These are phyloP conservation scores for Eutrigla gurnardus DNA, from an alignment of 2,797 vertebrate species.

Conservation along the genomic window DNA sequence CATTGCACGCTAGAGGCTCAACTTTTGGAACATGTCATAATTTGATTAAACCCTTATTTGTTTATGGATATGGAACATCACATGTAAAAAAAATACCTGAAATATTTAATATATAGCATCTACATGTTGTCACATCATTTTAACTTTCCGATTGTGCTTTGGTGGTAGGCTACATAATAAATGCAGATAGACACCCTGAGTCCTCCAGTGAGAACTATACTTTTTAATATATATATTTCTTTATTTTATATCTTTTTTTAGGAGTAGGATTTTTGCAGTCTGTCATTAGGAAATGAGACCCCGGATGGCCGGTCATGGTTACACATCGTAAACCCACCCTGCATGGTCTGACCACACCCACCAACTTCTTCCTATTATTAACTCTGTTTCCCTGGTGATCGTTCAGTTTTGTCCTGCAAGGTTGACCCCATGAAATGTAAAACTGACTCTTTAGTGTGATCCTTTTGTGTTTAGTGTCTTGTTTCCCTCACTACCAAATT, in stretches of 20 bases:
- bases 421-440: slow-evolving; percentile 3
- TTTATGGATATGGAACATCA: not conserved
- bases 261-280: not conserved
- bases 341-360: not conserved
- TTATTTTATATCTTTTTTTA: too few species aligned
- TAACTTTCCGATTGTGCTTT: not conserved
- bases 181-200: not conserved
- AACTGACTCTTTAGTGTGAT: not conserved
- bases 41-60: not conserved
- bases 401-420: not conserved
- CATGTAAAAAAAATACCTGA: not conserved
- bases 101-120: too few species aligned
- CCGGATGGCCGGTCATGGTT: not conserved
- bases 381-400: slow-evolving; percentile 34
- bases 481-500: not conserved
- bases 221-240: too few species aligned
- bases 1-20: slow-evolving; percentile 7
- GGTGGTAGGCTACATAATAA: not conserved
- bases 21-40: not conserved
- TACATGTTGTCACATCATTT: not conserved
- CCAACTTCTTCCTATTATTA: slow-evolving; percentile 36
- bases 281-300: slow-evolving; percentile 9
- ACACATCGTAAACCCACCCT: slow-evolving; percentile 16
- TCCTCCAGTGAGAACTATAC: too few species aligned
- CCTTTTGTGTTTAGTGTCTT: too few species aligned